A percentile compares a stretch with the other conserved stretches of the same genome.
Conservation (phyloP, 92 coral and sea anemone genomes). For the Zoanthus solanderi region DNA sequence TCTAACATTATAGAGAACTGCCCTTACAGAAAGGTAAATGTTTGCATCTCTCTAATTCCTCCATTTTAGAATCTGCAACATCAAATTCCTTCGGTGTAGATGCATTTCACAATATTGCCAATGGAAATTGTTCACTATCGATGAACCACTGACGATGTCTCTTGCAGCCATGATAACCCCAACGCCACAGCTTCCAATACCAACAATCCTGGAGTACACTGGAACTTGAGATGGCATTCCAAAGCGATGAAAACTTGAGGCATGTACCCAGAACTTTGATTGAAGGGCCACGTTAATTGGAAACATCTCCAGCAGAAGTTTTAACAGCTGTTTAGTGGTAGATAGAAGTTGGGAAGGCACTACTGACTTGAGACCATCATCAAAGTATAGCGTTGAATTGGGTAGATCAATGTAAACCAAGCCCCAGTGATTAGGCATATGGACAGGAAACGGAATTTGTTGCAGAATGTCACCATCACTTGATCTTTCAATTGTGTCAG, state of each 20-base stretch:
- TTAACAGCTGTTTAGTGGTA: neutral
- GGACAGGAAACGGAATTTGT: neutral
- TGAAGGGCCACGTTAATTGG: neutral
- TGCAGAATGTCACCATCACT: neutral
- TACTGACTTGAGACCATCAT: neutral
- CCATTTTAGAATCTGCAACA: neutral
- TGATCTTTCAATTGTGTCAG: neutral
- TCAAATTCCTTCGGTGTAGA: neutral
- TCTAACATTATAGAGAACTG: neutral
- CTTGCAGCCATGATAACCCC: neutral
- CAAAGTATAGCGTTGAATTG: neutral
- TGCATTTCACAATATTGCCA: neutral
- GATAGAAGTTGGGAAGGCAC: neutral
- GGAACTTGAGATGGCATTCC: neutral
- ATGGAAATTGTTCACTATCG: neutral
- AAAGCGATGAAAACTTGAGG: neutral
- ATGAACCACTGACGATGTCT: neutral
- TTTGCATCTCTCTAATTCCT: neutral
- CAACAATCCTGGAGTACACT: neutral
- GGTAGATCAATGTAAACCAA: neutral
- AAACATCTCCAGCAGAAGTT: neutral
- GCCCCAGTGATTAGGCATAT: neutral
- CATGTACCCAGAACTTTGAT: neutral
- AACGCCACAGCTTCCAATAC: neutral
- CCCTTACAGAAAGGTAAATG: neutral